Conservation (phyloP, 1,140 invertebrate genomes). For the Sinonovacula constricta region DNA sequence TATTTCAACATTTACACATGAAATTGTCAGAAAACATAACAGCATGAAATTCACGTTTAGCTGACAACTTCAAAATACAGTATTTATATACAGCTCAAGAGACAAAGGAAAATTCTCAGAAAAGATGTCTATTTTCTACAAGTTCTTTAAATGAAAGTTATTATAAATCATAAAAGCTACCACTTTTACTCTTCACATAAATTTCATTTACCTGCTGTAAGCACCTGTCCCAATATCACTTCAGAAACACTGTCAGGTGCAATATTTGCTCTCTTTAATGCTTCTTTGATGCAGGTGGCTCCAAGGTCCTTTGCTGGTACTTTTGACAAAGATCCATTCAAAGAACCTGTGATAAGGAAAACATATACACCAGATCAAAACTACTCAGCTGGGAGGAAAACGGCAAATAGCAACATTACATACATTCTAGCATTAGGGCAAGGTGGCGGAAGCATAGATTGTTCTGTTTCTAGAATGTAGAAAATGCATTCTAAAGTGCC, state of each 20-base stretch:
- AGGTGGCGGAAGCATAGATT: no score
- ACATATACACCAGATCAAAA: no score
- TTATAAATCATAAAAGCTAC: neutral
- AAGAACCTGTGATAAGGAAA: slow-evolving; percentile 81
- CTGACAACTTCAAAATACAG: no score
- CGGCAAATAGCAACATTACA: no score
- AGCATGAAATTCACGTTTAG: no score
- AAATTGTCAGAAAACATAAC: no score
- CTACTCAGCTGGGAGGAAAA: no score
- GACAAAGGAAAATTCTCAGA: neutral
- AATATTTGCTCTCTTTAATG: slow-evolving; percentile 83
- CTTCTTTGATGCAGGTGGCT: slow-evolving; percentile 86
- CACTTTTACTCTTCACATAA: neutral
- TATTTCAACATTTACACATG: no score
- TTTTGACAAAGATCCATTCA: slow-evolving; percentile 85
- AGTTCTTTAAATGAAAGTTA: no score
- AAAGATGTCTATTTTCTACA: neutral
- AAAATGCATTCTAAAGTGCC: no score
- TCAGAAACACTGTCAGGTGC: slow-evolving; percentile 85
- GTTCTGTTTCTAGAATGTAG: no score
- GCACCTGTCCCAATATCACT: slow-evolving; percentile 92
- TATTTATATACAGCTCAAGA: neutral
- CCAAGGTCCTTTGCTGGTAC: slow-evolving; percentile 88
- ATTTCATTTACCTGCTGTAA: slow-evolving; percentile 75
- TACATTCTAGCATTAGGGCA: no score